Base-by-base conservation (phyloP, 2,888 invertebrate species). In the Dinocampus coccinellae region DNA sequence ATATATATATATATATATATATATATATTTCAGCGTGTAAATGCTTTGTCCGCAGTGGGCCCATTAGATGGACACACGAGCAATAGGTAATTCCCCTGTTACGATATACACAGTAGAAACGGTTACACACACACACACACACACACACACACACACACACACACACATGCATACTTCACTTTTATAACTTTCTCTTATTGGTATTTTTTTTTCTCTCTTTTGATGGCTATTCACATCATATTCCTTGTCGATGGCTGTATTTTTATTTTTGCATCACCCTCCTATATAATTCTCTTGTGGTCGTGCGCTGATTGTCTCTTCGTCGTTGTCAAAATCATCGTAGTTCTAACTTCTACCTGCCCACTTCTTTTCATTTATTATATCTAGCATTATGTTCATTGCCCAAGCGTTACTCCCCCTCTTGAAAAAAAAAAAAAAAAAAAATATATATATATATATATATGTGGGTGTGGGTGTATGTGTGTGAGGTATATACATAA, bases 401-500 rank as follows among this genome's bases (percentile, higher is more conserved):
- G 47, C 16, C 47, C 47, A 47, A 47, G 16, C 39, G 39, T 39
- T 13, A 57, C 33, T 58, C 33, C 33, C 58, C 16, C 20, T 7
- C 16, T 33, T 33, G 9, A 16, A 7, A 33, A n/a, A 33, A 58
- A 29, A 1, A 24, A 29, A n/a, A 16, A n/a, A 29, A 29, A 29
- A 29, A 29, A 4, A 29, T 29, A 29, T 7, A 29, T 7, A 29
- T 29, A 4, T 29, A 29, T 29, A n/a, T 16, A 58, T 57, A 3
- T 53, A 24, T 57, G 11, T 33, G 16, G 7, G 16, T 33, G 16
- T 29, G 29, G 11, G 24, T 20, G 53, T 20, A 2, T 20, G 16
- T 57, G 26, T 26, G 57, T 29, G n/a, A n/a, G n/a, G n/a, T 42
- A 16, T 20, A 53, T 20, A 20, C 22, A 69, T 72, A 74, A 75